These are phyloP conservation scores for Podarcis lilfordi DNA, from an alignment of 2,797 vertebrate species.

Conservation along the genomic window DNA sequence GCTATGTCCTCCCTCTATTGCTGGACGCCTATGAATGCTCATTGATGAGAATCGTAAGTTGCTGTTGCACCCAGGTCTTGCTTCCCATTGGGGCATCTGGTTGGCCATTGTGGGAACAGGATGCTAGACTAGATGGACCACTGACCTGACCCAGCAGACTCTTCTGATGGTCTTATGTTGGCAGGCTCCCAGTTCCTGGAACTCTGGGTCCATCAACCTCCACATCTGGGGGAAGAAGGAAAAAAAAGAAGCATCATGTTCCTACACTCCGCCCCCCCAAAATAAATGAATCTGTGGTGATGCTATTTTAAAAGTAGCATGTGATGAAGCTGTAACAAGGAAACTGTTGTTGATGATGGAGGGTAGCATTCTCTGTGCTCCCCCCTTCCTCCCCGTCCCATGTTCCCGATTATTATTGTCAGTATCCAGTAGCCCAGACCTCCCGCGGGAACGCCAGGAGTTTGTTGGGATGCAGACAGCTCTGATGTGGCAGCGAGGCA, in stretches of 20 bases:
- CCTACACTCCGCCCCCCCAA: background rate
- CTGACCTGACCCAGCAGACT: background rate
- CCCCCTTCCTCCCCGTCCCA: background rate
- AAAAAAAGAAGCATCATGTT: background rate
- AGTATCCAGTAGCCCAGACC: conserved; percentile 58
- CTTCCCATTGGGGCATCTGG: no score
- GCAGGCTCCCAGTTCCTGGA: background rate
- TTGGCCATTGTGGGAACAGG: no score
- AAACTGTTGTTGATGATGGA: conserved; percentile 9
- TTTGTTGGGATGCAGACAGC: conserved; percentile 71
- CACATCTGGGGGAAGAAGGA: background rate
- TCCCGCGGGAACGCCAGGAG: conserved; percentile 67
- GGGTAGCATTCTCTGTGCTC: background rate
- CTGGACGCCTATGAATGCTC: no score
- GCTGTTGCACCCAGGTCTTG: no score
- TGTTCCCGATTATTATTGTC: conserved; percentile 49
- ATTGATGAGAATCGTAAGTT: no score
- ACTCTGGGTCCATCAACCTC: rapidly evolving
- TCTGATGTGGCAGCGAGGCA: conserved; percentile 74
- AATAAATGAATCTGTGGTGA: conserved; percentile 19
- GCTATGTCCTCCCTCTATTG: no score
- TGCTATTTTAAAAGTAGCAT: conserved; percentile 26
- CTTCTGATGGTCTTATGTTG: no score
- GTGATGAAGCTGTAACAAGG: conserved; percentile 29
- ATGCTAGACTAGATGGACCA: background rate